phyloP scores from a whole-genome alignment of 2,888 invertebrate genomes.

The Latheticus oryzae region DNA sequence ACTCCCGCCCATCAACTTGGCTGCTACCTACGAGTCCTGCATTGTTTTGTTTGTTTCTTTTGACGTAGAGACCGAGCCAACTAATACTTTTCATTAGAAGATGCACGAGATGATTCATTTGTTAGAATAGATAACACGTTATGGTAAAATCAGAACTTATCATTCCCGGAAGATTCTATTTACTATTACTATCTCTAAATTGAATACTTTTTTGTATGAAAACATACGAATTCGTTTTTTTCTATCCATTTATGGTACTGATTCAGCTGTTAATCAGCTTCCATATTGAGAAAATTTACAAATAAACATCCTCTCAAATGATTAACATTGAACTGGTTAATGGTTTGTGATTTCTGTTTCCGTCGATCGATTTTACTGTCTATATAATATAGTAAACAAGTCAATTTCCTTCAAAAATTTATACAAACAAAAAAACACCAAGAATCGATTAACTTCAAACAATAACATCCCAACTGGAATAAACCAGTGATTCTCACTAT shows the following conservation, averaged over 20 bases:
- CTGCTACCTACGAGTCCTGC: conserved; percentile 34
- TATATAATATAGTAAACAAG: conserved; percentile 3
- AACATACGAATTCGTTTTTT: no score
- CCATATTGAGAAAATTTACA: conserved; percentile 32
- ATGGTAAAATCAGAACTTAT: background rate
- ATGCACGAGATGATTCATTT: background rate
- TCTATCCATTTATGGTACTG: conserved; percentile 14
- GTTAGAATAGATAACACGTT: no score
- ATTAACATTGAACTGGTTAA: conserved; percentile 28
- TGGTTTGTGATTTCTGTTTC: conserved; percentile 20
- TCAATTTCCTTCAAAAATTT: conserved; percentile 3
- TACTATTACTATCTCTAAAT: no score
- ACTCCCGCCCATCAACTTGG: conserved; percentile 26
- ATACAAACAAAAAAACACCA: background rate
- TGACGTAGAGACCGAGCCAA: conserved; percentile 16
- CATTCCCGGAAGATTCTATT: no score
- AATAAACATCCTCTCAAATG: conserved; percentile 31
- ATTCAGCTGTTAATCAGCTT: conserved; percentile 23
- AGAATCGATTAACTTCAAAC: background rate
- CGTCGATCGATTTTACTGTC: conserved; percentile 21
- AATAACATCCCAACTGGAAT: no score
- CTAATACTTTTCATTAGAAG: conserved; percentile 34
- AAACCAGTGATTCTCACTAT: no score
- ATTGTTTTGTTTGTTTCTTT: conserved; percentile 41
- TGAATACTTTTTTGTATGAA: no score